Conservation (phyloP, 2,113 vertebrate genomes). For the Phrynocephalus versicolor region DNA sequence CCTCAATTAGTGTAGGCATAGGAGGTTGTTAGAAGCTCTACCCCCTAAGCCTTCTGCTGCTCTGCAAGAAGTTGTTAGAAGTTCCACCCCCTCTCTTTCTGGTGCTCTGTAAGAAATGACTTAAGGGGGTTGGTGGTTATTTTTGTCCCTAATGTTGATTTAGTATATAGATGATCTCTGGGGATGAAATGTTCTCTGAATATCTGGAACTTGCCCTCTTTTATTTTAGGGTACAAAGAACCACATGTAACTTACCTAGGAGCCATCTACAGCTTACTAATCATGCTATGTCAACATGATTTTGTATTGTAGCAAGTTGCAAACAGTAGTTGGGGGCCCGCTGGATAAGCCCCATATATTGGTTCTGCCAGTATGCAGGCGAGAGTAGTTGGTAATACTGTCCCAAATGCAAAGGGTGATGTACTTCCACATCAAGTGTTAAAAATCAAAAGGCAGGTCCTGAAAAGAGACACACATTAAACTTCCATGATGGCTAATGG, state of each 20-base stretch:
- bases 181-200: no score
- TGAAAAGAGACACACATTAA: constrained; percentile 20
- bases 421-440: neutral
- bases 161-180: no score
- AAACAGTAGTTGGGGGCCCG: neutral
- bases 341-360: neutral
- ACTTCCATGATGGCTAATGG: neutral
- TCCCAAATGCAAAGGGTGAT: neutral
- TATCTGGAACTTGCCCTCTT: no score
- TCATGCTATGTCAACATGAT: neutral
- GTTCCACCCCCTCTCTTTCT: no score
- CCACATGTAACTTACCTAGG: neutral
- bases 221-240: neutral
- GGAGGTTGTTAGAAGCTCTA: no score
- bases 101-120: no score
- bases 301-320: neutral
- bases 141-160: no score
- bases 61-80: no score
- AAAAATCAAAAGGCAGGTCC: constrained; percentile 8
- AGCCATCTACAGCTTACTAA: neutral
- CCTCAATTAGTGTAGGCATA: no score
- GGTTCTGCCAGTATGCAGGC: neutral
- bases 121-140: no score
- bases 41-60: no score
- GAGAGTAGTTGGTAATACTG: neutral